phyloP scores from a whole-genome alignment of 2,113 vertebrate species.

The Callipepla californica region DNA sequence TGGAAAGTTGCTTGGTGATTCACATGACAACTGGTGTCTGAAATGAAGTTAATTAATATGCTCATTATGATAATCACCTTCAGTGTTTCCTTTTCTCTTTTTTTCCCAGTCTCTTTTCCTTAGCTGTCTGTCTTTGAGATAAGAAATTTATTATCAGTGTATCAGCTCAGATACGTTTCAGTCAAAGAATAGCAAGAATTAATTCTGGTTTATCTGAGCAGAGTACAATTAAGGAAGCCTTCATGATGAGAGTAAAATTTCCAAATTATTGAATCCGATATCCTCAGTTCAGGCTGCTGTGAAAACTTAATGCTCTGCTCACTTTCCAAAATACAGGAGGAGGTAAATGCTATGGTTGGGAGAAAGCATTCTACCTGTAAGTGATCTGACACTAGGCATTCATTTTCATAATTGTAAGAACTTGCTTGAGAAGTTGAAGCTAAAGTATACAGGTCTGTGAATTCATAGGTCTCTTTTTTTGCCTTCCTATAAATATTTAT shows the following conservation, averaged over 20 bases:
- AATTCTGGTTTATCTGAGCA: constrained; percentile 31
- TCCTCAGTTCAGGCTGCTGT: background rate
- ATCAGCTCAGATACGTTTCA: constrained; percentile 56
- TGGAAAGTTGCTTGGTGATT: constrained; percentile 14
- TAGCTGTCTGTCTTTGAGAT: constrained; percentile 28
- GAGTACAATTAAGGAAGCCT: constrained; percentile 49
- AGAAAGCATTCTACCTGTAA: background rate
- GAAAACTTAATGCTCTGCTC: background rate
- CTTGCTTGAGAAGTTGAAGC: background rate
- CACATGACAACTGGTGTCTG: background rate
- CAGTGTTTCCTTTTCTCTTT: constrained; percentile 43
- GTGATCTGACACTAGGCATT: background rate
- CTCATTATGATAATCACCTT: constrained; percentile 52
- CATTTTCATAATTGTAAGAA: background rate
- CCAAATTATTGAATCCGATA: constrained; percentile 33
- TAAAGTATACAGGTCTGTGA: background rate
- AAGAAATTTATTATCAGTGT: constrained; percentile 53
- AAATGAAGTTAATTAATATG: constrained; percentile 64
- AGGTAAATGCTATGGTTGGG: background rate
- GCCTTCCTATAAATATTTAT: background rate
- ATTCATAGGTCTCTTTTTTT: background rate
- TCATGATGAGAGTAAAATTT: constrained; percentile 53
- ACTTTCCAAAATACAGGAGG: background rate
- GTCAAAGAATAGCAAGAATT: constrained; percentile 56
- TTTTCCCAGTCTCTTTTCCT: constrained; percentile 15